Evolutionary conservation across 1,140 invertebrate genomes (phyloP), one percentile per base, ranked within the genome.

Genomic region (Hydropsyche tenuis): DNA sequence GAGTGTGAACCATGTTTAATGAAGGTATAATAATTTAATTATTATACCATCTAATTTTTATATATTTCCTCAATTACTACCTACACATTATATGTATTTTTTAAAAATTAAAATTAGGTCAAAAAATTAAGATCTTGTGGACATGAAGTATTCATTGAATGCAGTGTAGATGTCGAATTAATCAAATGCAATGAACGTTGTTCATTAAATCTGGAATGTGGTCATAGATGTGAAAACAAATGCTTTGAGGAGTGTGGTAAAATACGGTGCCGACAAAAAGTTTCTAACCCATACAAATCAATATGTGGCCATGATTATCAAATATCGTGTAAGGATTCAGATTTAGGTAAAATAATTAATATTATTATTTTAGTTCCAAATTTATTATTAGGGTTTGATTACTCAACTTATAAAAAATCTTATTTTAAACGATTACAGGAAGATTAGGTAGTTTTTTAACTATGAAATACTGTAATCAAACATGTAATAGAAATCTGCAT

Each of bases 1-100:
- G 77, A 79, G 16, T 89, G 88, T 79, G 81, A 81, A n/a, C 12
- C 76, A 2, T 89, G 88, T 78, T 70, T 77, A 14, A 80, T 87
- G 9, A 48, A 79, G 78, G 82, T 84, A 27, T n/a, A n/a, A n/a
- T n/a, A n/a, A n/a, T n/a, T n/a, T n/a, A n/a, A n/a, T n/a, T n/a
- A n/a, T n/a, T n/a, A n/a, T n/a, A n/a, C n/a, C n/a, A n/a, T n/a
- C n/a, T n/a, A n/a, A n/a, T n/a, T n/a, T n/a, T n/a, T n/a, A n/a
- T n/a, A n/a, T n/a, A n/a, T n/a, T n/a, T n/a, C n/a, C n/a, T n/a
- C n/a, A n/a, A n/a, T n/a, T n/a, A n/a, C n/a, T n/a, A n/a, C n/a
- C n/a, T n/a, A n/a, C n/a, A n/a, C n/a, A n/a, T n/a, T n/a, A n/a
- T n/a, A n/a, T n/a, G 16, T 20, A 51, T 2, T 48, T 12, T 69